A percentile compares a stretch with the other conserved stretches of the same genome.
Conservation (phyloP, 92 coral and sea anemone genomes). For the Heteractis magnifica region DNA sequence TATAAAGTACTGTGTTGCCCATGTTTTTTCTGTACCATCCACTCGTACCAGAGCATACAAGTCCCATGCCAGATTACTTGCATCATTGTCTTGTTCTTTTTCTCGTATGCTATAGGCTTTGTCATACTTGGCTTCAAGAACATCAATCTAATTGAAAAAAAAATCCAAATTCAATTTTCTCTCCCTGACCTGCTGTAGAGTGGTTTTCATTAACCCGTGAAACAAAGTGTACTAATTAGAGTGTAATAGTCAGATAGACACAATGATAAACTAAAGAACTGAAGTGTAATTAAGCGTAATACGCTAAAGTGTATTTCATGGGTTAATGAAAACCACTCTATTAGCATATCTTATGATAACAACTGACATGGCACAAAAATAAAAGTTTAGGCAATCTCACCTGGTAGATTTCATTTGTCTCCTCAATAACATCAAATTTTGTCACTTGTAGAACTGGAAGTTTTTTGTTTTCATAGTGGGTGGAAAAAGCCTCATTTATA, state of each 20-base stretch:
- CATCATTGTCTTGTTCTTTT: constrained; percentile 43
- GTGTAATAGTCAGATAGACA: too few species aligned
- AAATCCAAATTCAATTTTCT: not conserved
- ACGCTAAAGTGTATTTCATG: too few species aligned
- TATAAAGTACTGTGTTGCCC: constrained; percentile 89
- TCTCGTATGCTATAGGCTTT: constrained; percentile 77
- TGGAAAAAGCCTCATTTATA: constrained; percentile 61
- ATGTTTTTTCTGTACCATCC: constrained; percentile 64
- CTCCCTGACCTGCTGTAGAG: not conserved
- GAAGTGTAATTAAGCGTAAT: too few species aligned
- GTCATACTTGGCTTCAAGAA: constrained; percentile 82
- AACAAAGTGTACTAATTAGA: too few species aligned
- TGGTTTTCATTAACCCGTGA: too few species aligned
- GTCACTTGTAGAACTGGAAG: constrained; percentile 79
- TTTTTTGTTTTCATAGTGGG: constrained; percentile 70
- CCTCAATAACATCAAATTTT: constrained; percentile 83
- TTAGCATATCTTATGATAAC: too few species aligned
- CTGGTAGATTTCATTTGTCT: constrained; percentile 71
- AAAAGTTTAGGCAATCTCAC: constrained; percentile 12
- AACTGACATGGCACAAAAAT: not conserved
- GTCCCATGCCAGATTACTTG: constrained; percentile 57
- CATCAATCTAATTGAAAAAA: constrained; percentile 63
- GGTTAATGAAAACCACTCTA: too few species aligned
- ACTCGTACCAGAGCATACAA: constrained; percentile 76
- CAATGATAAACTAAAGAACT: too few species aligned